These are phyloP conservation scores for Penaeus chinensis DNA, from an alignment of 1,140 invertebrate genomes.

Conservation along the genomic window DNA sequence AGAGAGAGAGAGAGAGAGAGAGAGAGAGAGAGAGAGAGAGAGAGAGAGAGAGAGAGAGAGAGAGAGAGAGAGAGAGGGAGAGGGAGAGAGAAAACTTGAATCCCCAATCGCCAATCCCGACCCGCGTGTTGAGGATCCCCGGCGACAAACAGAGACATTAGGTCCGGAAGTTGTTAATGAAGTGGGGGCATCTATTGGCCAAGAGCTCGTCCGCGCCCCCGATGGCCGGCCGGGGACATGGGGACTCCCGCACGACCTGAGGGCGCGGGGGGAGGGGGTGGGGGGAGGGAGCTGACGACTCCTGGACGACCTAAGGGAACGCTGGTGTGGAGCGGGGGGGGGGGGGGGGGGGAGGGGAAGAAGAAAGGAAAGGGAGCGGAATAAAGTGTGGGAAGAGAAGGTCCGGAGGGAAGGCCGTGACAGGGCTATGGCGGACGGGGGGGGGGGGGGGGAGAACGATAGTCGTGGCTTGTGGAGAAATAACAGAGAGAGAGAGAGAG, in stretches of 20 bases:
- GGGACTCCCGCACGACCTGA: conserved; percentile 24
- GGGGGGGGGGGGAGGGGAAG: too few species aligned
- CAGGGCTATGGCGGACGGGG: neutral
- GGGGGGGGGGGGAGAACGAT: neutral
- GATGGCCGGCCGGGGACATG: conserved; percentile 42
- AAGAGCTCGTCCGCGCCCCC: conserved; percentile 15
- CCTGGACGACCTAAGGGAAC: neutral
- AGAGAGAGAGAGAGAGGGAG: neutral
- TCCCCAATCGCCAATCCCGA: conserved; percentile 53
- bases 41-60: neutral
- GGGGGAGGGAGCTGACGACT: neutral
- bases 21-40: neutral
- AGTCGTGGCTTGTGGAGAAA: neutral
- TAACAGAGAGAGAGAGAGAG: neutral
- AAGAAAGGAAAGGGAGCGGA: neutral
- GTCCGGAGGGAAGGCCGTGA: neutral
- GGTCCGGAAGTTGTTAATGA: conserved; percentile 57
- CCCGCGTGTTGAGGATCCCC: conserved; percentile 47
- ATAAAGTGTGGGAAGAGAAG: neutral
- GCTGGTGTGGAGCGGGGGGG: neutral
- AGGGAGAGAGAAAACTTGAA: neutral
- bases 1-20: conserved; percentile 15
- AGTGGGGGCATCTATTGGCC: conserved; percentile 51
- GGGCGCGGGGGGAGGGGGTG: neutral
- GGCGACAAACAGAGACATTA: conserved; percentile 57